phyloP scores from a whole-genome alignment of 2,888 invertebrate genomes.

The Trachelus tabidus region DNA sequence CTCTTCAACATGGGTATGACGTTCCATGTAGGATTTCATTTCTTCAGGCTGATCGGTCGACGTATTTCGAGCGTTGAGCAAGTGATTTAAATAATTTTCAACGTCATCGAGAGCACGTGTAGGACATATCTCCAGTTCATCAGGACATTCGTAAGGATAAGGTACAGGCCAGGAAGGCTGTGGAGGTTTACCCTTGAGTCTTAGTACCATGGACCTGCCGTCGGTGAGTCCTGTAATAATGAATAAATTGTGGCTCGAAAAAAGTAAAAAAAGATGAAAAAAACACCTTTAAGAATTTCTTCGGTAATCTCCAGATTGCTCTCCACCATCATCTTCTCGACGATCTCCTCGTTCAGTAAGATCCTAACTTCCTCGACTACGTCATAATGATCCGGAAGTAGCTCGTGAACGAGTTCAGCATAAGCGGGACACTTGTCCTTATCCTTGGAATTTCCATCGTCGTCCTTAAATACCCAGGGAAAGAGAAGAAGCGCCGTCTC shows the following conservation, averaged over 20 bases:
- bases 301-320: constrained; percentile 49
- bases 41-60: not conserved
- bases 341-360: constrained; percentile 39
- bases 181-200: constrained; percentile 49
- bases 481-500: constrained; percentile 48
- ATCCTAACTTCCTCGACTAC: constrained; percentile 47
- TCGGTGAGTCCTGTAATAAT: constrained; percentile 42
- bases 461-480: constrained; percentile 53
- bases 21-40: constrained; percentile 33
- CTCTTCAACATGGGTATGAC: constrained; percentile 37
- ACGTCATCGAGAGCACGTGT: constrained; percentile 49
- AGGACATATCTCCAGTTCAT: constrained; percentile 36
- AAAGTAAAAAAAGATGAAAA: not conserved
- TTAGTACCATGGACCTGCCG: constrained; percentile 44
- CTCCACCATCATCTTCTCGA: constrained; percentile 46
- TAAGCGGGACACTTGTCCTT: constrained; percentile 49
- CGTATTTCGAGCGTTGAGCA: not conserved
- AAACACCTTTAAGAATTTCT: constrained; percentile 40
- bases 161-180: constrained; percentile 48
- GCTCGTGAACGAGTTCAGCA: constrained; percentile 43
- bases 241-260: not conserved
- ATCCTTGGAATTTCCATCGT: constrained; percentile 39
- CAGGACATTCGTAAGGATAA: constrained; percentile 43
- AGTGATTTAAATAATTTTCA: constrained; percentile 45
- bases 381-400: constrained; percentile 51